Conservation (phyloP, 2,888 invertebrate genomes). For the Ellobium chinense region DNA sequence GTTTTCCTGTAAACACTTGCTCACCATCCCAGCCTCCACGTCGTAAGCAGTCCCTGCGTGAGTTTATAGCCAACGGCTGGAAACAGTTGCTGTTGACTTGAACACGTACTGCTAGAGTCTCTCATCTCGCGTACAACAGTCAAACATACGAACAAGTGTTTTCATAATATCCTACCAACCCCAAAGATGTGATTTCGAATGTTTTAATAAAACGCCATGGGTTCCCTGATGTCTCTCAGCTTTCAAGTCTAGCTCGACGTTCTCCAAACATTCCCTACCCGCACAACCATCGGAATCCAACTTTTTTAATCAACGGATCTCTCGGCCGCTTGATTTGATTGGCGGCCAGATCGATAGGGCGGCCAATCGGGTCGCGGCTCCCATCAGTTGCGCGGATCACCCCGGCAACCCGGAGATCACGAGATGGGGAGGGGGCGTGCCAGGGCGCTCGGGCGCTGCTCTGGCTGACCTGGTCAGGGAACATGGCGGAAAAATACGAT, state of each 20-base stretch:
- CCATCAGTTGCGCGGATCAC: conserved; percentile 40
- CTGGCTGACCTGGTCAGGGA: conserved; percentile 26
- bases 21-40: too few relatives aligned
- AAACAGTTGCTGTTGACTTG: too few relatives aligned
- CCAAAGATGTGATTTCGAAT: too few relatives aligned
- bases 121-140: too few relatives aligned
- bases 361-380: conserved; percentile 42
- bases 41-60: too few relatives aligned
- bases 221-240: too few relatives aligned
- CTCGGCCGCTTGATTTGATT: conserved; percentile 37
- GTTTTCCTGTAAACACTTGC: too few relatives aligned
- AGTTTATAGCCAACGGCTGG: too few relatives aligned
- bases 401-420: conserved; percentile 34
- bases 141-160: too few relatives aligned
- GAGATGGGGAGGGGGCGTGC: conserved; percentile 42
- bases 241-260: not conserved
- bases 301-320: conserved; percentile 28
- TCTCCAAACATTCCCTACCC: not conserved
- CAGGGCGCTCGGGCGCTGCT: conserved; percentile 14
- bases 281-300: not conserved
- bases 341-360: conserved; percentile 43
- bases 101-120: too few relatives aligned
- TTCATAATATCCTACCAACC: too few relatives aligned
- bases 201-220: too few relatives aligned
- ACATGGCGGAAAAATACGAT: not conserved